Base-by-base conservation (phyloP, 2,888 invertebrate species). In the Linhomoeus sp. region DNA sequence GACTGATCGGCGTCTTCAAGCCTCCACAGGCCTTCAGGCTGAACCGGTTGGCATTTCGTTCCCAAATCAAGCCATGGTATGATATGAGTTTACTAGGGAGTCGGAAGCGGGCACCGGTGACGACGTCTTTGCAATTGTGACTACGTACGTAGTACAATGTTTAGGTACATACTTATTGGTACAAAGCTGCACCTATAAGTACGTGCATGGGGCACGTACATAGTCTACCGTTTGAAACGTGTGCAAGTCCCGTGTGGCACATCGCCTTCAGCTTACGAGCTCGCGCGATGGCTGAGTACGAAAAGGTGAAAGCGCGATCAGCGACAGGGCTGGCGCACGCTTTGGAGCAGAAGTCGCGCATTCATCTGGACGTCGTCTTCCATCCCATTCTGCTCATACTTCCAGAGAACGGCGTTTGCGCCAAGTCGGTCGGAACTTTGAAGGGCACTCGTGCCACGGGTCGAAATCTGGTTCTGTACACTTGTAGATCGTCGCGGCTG, bases 311-410 rank as follows among this genome's bases (percentile, higher is more conserved):
- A 67, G 82, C 86, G 64, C 82, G 82, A 67, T 90, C 94, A 0
- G 79, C 87, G 0, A 73, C 85, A 3, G 90, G 92, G 2, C 75
- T 97, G 65, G 85, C 90, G 61, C 80, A 87, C 60, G 82, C 88
- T 1, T 82, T 97, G 43, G 81, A 87, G 48, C 74, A 79, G 55
- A 83, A 82, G 59, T 74, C 77, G 0, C 73, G 77, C 46, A 69
- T 87, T n/a, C 84, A 87, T 55, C 67, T 87, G 33, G 75, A 81
- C 57, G 75, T 97, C 17, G 76, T 81, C 61, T 73, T 94, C 36
- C 77, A 80, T 60, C 84, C 94, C 0, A 84, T 87, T 0, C 79
- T 81, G 59, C 70, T 97, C 44, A 76, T 94, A 43, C 69, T 97
- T 52, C 88, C 92, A 0, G 76, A 81, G 50, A 76, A 75, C 25